phyloP scores from a whole-genome alignment of 2,888 invertebrate species.

The Harpalus rufipes region DNA sequence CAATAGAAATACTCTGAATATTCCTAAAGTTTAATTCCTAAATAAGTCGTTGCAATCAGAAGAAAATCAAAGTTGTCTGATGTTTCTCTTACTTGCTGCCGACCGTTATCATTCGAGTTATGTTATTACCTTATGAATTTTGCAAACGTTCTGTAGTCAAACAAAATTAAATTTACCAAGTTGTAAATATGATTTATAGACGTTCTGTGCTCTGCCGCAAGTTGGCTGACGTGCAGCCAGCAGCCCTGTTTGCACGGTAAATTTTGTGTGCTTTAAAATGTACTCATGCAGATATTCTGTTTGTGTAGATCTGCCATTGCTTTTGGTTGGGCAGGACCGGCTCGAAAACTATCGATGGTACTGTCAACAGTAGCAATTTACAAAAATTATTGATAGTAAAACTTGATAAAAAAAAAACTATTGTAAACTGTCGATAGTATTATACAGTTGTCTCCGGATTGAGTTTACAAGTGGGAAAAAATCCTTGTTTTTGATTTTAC shows the following conservation, averaged over 20 bases:
- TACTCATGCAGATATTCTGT: slow-evolving; percentile 60
- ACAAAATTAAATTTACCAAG: slow-evolving; percentile 63
- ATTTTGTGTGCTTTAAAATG: slow-evolving; percentile 61
- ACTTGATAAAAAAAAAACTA: too few species aligned
- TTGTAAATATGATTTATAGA: slow-evolving; percentile 65
- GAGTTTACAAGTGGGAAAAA: too few species aligned
- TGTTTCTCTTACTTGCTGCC: not conserved
- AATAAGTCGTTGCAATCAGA: not conserved
- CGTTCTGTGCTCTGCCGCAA: not conserved
- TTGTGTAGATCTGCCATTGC: slow-evolving; percentile 27
- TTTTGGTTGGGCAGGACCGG: not conserved
- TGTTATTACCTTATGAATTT: slow-evolving; percentile 54
- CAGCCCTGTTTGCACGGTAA: slow-evolving; percentile 57
- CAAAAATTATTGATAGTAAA: too few species aligned
- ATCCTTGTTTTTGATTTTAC: too few species aligned
- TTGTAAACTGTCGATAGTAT: too few species aligned
- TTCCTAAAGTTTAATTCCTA: too few species aligned
- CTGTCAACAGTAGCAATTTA: too few species aligned
- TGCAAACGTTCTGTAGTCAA: slow-evolving; percentile 57
- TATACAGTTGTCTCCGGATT: too few species aligned
- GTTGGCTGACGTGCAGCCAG: slow-evolving; percentile 13
- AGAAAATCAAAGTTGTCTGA: slow-evolving; percentile 18
- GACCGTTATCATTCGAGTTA: slow-evolving; percentile 45
- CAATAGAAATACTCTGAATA: too few species aligned
- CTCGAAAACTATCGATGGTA: too few species aligned